Evolutionary conservation across 2,113 vertebrate species (phyloP).

Genomic region (Mastomys coucha): DNA sequence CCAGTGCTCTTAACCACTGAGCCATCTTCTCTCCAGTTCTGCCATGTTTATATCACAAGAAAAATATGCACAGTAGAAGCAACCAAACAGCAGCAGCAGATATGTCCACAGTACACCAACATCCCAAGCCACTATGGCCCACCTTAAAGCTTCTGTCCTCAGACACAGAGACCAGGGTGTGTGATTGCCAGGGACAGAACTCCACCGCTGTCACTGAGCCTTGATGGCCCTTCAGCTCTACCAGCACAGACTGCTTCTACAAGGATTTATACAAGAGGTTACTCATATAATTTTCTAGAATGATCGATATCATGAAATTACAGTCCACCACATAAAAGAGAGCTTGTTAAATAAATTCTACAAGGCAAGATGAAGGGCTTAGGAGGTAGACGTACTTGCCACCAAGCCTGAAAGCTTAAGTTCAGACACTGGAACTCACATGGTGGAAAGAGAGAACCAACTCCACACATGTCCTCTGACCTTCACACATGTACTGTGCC

Average conservation of each 20-base stretch:
- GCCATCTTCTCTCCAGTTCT: not conserved
- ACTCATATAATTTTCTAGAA: no score
- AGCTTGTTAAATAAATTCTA: not conserved
- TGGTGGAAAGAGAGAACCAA: not conserved
- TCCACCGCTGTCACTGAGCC: conserved; percentile 91
- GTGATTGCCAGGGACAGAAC: conserved; percentile 91
- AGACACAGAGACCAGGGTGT: conserved; percentile 90
- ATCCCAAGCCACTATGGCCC: fast-evolving
- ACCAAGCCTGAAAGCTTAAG: not conserved
- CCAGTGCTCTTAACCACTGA: not conserved
- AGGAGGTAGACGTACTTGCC: not conserved
- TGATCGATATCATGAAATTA: not conserved
- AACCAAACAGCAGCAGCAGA: not conserved
- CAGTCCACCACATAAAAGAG: not conserved
- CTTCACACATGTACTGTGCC: not conserved
- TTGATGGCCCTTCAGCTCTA: conserved; percentile 87
- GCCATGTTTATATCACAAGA: no score
- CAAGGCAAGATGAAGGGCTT: no score
- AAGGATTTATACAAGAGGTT: conserved; percentile 44
- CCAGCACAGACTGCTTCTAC: conserved; percentile 80
- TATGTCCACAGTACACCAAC: not conserved
- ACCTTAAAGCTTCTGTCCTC: conserved; percentile 93
- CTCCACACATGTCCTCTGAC: not conserved
- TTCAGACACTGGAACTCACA: not conserved
- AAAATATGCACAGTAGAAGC: fast-evolving